Conservation (phyloP, 2,797 vertebrate genomes). For the Acropternis orthonyx region DNA sequence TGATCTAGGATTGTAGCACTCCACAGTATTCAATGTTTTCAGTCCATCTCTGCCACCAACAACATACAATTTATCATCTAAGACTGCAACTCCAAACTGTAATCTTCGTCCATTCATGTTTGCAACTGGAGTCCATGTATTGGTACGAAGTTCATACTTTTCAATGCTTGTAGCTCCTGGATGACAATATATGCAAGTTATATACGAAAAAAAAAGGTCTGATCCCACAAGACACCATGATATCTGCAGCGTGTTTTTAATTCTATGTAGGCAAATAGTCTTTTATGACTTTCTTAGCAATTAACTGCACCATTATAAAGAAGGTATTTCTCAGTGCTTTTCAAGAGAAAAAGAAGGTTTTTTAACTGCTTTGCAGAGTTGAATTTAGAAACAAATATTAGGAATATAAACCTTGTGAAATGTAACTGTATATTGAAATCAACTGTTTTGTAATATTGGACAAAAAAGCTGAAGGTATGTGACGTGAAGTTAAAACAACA, state of each 20-base stretch:
- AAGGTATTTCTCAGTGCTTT: background rate
- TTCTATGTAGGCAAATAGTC: background rate
- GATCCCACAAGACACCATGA: background rate
- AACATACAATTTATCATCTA: slow-evolving; percentile 93
- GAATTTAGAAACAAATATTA: background rate
- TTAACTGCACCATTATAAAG: background rate
- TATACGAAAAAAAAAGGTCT: background rate
- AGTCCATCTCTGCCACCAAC: slow-evolving; percentile 95
- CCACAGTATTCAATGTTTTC: slow-evolving; percentile 96
- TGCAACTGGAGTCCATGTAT: slow-evolving; percentile 93
- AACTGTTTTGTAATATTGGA: background rate
- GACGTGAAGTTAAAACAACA: background rate
- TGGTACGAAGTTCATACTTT: slow-evolving; percentile 93
- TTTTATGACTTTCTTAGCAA: background rate
- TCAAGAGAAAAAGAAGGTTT: background rate
- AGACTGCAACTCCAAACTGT: slow-evolving; percentile 93
- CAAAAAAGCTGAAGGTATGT: background rate
- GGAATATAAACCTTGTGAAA: background rate
- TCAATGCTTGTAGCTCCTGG: slow-evolving; percentile 96
- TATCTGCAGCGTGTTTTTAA: background rate
- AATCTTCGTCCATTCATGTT: slow-evolving; percentile 94
- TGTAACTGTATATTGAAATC: background rate
- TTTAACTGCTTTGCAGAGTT: background rate
- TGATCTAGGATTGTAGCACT: slow-evolving; percentile 95
- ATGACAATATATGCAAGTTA: slow-evolving; percentile 27